Evolutionary conservation across 2,113 vertebrate species (phyloP).

Genomic region (Tapirus terrestris): DNA sequence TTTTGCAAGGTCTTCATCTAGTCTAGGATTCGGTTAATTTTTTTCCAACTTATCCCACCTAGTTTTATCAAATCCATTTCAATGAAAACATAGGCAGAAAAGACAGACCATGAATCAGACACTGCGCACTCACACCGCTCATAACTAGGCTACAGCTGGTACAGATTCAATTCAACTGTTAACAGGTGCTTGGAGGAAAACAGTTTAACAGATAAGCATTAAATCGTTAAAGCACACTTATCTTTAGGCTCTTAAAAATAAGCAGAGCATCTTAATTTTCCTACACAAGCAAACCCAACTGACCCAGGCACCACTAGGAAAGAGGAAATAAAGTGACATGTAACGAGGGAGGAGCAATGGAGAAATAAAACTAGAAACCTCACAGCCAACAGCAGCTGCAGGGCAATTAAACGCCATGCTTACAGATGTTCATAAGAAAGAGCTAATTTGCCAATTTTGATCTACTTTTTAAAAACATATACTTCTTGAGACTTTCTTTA

Average conservation of each 20-base stretch:
- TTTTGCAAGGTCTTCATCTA: neutral
- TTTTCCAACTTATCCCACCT: neutral
- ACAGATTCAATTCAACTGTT: slow-evolving; percentile 39
- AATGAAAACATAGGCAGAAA: neutral
- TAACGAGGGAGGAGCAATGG: neutral
- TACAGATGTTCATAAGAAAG: slow-evolving; percentile 77
- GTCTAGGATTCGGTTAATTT: neutral
- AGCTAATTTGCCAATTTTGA: slow-evolving; percentile 63
- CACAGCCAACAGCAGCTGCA: slow-evolving; percentile 72
- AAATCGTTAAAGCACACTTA: neutral
- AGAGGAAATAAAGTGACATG: slow-evolving; percentile 62
- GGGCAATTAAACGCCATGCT: slow-evolving; percentile 73
- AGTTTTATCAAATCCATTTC: slow-evolving; percentile 1
- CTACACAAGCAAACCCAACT: neutral
- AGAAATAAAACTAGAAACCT: neutral
- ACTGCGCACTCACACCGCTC: neutral
- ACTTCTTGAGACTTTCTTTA: slow-evolving; percentile 41
- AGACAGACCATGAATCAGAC: neutral
- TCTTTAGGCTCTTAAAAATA: slow-evolving; percentile 57
- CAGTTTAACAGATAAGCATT: slow-evolving; percentile 30
- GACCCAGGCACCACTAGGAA: slow-evolving; percentile 50
- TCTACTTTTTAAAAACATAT: slow-evolving; percentile 65
- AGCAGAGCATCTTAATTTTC: slow-evolving; percentile 60
- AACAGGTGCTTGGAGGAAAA: slow-evolving; percentile 53
- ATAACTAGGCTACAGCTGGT: slow-evolving; percentile 64